Base-by-base conservation (phyloP, 2,888 invertebrate genomes). In the Endotricha flammealis region DNA sequence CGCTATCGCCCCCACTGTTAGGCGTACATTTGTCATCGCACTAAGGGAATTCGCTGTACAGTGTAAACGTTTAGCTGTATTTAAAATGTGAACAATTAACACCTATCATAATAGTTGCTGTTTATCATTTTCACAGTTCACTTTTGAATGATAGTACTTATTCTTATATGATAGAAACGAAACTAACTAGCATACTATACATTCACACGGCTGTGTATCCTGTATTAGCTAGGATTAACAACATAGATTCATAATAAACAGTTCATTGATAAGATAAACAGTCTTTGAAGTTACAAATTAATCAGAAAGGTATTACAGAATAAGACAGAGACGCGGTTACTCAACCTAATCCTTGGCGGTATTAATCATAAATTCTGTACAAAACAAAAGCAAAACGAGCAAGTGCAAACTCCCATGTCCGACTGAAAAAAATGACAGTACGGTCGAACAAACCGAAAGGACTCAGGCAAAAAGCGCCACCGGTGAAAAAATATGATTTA, bases 401-500 rank as follows among this genome's bases (percentile, higher is more conserved):
- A 73, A 77, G 71, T 72, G 72, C 76, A 79, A 79, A 76, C 76
- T 75, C 69, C 71, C 69, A 71, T 77, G 78, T 77, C 71, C 75
- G 71, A 79, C 64, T 71, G 69, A 80, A 85, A 81, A 83, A 82
- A 85, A 82, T 80, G 76, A 80, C 78, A 78, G 74, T 68, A 76
- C 79, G 76, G 80, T 69, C 74, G 72, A 71, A 68, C 75, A 68
- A 74, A 79, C 80, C 79, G 71, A 83, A 77, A 80, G 83, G 80
- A 81, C 78, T 74, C 66, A 58, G 54, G 74, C 75, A 83, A 85
- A 86, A 86, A 85, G 74, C 76, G 74, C 74, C 73, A 73, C 77
- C 80, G 77, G 79, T 82, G 83, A 85, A 87, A 87, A 87, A 87
- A 86, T 81, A 83, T 87, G 87, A 87, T 87, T 86, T 86, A 87